These are phyloP conservation scores for Rhinogobio ventralis DNA, from an alignment of 2,797 vertebrate species.

Conservation along the genomic window DNA sequence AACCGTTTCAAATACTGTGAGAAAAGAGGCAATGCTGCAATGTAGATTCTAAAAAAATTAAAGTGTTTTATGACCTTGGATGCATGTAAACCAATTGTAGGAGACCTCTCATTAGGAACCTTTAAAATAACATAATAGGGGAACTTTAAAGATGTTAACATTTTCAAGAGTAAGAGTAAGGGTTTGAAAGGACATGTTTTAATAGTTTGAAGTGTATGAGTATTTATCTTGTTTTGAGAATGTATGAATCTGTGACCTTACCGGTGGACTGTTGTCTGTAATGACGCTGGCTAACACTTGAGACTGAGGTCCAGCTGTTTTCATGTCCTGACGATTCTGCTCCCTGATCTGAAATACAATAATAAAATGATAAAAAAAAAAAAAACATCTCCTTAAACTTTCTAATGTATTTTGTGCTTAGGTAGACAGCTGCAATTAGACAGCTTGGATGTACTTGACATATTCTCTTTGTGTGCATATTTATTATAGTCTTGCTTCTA, in stretches of 20 bases:
- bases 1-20: background rate
- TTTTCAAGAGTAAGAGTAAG: background rate
- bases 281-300: slow-evolving; percentile 92
- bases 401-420: background rate
- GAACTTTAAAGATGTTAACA: background rate
- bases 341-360: slow-evolving; percentile 86
- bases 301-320: slow-evolving; percentile 94
- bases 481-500: background rate
- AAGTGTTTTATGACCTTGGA: no score
- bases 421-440: background rate
- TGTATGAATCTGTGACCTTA: slow-evolving; percentile 64
- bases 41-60: no score
- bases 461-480: background rate
- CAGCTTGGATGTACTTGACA: background rate
- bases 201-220: background rate
- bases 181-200: background rate
- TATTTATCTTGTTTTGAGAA: background rate
- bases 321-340: slow-evolving; percentile 95
- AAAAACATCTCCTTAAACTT: background rate
- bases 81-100: background rate
- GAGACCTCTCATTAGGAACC: background rate
- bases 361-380: no score
- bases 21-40: background rate
- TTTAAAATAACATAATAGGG: background rate
- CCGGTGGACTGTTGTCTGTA: slow-evolving; percentile 87